Percentiles rank a stretch among this genome's conserved stretches.
Evolutionary conservation across 2,113 vertebrate genomes (phyloP).

Genomic region (Smithornis capensis): DNA sequence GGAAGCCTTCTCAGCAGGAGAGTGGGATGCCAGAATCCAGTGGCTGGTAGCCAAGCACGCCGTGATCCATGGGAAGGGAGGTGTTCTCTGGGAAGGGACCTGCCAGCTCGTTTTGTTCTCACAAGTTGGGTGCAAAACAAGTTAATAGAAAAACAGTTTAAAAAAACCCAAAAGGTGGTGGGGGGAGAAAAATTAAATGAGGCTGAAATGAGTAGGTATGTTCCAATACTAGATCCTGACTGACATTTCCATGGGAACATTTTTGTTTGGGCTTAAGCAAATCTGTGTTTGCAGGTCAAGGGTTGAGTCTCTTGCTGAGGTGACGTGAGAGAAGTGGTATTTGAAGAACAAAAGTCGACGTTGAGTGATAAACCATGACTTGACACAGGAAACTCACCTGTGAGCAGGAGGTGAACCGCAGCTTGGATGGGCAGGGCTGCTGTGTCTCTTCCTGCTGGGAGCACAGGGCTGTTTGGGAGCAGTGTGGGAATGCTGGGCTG

Average conservation of each 20-base stretch:
- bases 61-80: neutral
- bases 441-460: neutral
- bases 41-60: neutral
- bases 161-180: neutral
- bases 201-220: neutral
- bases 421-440: neutral
- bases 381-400: neutral
- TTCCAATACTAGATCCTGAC: neutral
- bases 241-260: neutral
- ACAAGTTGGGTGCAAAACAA: neutral
- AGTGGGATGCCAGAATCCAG: neutral
- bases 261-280: constrained; percentile 3
- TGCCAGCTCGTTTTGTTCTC: neutral
- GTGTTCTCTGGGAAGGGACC: neutral
- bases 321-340: neutral
- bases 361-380: neutral
- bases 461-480: neutral
- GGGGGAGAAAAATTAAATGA: neutral
- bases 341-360: neutral
- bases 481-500: fast-evolving
- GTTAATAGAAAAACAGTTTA: neutral
- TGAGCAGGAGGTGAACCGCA: neutral
- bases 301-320: neutral
- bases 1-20: neutral
- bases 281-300: neutral